Conservation (phyloP, 2,797 vertebrate species). For the Danio jaintianensis region DNA sequence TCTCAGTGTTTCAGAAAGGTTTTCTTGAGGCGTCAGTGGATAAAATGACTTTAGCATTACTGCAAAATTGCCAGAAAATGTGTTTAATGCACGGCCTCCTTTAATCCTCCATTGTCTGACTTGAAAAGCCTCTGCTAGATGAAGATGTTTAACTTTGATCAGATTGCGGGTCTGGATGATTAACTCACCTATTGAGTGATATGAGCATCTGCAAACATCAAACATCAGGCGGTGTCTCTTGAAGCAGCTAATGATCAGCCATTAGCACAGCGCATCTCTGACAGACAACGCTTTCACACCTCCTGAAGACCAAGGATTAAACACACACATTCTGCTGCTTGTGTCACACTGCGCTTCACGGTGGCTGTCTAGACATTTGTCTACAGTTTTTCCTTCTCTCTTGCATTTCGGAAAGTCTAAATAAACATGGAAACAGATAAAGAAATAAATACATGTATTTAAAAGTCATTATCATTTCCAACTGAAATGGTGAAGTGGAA, state of each 20-base stretch:
- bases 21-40: not conserved
- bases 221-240: slow-evolving; percentile 35
- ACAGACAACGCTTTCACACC: slow-evolving; percentile 57
- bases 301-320: slow-evolving; percentile 56
- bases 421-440: not conserved
- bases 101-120: slow-evolving; percentile 5
- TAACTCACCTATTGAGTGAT: slow-evolving; percentile 43
- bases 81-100: not conserved
- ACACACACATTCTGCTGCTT: slow-evolving; percentile 22
- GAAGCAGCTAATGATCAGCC: slow-evolving; percentile 56
- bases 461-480: too few relatives aligned
- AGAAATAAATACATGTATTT: not conserved
- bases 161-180: slow-evolving; percentile 43
- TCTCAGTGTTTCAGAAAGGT: not conserved
- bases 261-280: slow-evolving; percentile 46
- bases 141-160: slow-evolving; percentile 47
- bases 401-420: not conserved
- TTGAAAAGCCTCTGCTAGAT: slow-evolving; percentile 1
- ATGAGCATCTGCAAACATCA: slow-evolving; percentile 47
- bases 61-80: not conserved
- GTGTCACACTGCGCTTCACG: slow-evolving; percentile 20
- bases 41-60: not conserved
- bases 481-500: too few relatives aligned
- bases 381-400: slow-evolving; percentile 20
- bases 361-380: slow-evolving; percentile 43